These are phyloP conservation scores for Neoniphon sammara DNA, from an alignment of 2,797 vertebrate genomes.

Conservation along the genomic window DNA sequence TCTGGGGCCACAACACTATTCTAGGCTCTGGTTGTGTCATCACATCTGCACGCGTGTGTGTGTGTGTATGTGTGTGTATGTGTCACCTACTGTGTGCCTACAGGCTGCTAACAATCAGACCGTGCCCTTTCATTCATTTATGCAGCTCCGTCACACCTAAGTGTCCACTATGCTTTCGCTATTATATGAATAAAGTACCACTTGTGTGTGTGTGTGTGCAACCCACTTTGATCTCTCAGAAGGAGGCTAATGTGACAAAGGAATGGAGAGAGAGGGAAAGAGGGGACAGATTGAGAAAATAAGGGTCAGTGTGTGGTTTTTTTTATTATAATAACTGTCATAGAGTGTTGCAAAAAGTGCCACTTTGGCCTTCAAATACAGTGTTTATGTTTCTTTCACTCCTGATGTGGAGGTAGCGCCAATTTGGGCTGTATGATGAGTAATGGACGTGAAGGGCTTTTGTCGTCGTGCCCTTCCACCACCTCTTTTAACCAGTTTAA, in stretches of 20 bases:
- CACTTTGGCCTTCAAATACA: constrained; percentile 13
- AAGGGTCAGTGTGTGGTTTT: not conserved
- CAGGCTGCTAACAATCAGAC: constrained; percentile 15
- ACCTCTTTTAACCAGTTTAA: no score
- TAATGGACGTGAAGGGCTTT: no score
- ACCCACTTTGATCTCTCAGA: not conserved
- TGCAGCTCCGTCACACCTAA: not conserved
- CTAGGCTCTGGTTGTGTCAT: not conserved
- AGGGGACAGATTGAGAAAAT: not conserved
- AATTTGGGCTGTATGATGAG: not conserved
- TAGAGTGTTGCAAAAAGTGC: constrained; percentile 14
- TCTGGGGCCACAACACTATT: constrained; percentile 43
- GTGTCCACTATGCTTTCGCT: constrained; percentile 7
- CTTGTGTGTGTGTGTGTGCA: constrained; percentile 12
- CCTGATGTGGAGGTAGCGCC: not conserved
- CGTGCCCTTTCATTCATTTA: constrained; percentile 15
- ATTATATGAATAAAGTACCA: not conserved
- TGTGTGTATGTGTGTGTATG: constrained; percentile 17
- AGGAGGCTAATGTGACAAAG: not conserved
- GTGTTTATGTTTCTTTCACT: not conserved
- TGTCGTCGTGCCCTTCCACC: no score
- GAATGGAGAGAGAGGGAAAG: not conserved
- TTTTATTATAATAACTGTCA: not conserved
- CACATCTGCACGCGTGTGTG: not conserved
- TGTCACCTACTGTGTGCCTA: constrained; percentile 1